phyloP scores from a whole-genome alignment of 92 coral and sea anemone genomes.

The Muricea muricata region DNA sequence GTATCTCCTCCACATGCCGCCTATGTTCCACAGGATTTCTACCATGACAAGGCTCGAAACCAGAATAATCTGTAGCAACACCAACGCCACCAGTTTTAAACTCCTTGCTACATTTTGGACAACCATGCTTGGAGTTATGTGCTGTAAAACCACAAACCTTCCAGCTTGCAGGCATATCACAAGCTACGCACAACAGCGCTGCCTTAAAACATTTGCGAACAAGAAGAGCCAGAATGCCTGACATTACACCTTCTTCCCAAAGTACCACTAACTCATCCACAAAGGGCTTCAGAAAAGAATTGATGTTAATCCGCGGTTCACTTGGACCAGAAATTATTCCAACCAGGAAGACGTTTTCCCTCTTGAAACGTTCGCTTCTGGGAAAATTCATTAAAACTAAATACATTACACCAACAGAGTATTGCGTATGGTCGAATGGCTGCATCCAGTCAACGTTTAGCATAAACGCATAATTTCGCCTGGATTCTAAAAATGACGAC shows the following conservation, averaged over 20 bases:
- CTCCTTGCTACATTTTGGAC: constrained; percentile 66
- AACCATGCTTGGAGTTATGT: constrained; percentile 48
- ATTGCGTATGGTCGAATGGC: constrained; percentile 67
- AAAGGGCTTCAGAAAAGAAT: neutral
- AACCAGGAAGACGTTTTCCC: constrained; percentile 64
- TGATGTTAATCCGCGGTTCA: constrained; percentile 62
- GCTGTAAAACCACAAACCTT: constrained; percentile 77
- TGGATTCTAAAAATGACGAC: neutral
- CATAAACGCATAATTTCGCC: constrained; percentile 24
- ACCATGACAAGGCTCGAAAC: neutral
- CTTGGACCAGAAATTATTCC: constrained; percentile 71
- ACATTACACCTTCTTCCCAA: constrained; percentile 38
- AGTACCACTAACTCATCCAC: neutral
- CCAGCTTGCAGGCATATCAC: constrained; percentile 74
- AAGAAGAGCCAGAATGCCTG: neutral
- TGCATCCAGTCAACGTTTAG: constrained; percentile 74
- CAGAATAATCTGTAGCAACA: neutral
- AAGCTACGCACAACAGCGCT: constrained; percentile 68
- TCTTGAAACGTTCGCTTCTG: constrained; percentile 60
- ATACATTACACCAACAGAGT: constrained; percentile 69
- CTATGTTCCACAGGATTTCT: neutral
- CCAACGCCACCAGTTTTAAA: neutral
- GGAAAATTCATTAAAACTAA: constrained; percentile 74
- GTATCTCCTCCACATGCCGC: neutral
- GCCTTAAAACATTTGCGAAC: neutral